These are phyloP conservation scores for Xiphophorus hellerii DNA, from an alignment of 2,113 vertebrate genomes.

Conservation along the genomic window DNA sequence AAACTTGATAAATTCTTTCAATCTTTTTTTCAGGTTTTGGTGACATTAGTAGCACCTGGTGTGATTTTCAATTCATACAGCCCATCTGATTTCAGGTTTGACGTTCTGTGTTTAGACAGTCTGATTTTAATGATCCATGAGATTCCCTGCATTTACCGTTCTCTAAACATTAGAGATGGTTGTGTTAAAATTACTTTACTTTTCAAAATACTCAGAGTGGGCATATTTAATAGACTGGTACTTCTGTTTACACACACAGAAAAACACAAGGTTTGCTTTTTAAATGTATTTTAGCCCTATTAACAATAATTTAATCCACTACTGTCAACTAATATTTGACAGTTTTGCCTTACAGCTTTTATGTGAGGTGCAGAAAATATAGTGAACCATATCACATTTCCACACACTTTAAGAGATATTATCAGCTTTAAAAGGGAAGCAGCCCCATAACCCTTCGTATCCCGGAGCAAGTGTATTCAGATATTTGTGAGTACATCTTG, in stretches of 20 bases:
- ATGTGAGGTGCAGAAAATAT: background rate
- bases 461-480: conserved; percentile 1
- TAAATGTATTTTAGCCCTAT: background rate
- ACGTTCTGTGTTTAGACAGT: too few species aligned
- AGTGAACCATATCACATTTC: background rate
- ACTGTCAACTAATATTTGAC: background rate
- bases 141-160: too few species aligned
- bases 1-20: too few species aligned
- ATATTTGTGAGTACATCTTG: conserved; percentile 8
- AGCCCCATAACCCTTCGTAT: background rate
- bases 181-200: background rate
- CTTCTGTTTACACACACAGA: background rate
- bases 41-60: too few species aligned
- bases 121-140: too few species aligned
- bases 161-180: background rate
- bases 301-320: background rate
- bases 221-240: conserved; percentile 1
- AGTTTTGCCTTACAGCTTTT: background rate
- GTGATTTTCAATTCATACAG: too few species aligned
- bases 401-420: background rate
- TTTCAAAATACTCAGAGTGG: too few species aligned
- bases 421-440: conserved; percentile 1
- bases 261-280: background rate
- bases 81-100: too few species aligned
- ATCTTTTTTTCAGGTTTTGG: too few species aligned